phyloP scores from a whole-genome alignment of 2,888 invertebrate species.

The Noctua pronuba region DNA sequence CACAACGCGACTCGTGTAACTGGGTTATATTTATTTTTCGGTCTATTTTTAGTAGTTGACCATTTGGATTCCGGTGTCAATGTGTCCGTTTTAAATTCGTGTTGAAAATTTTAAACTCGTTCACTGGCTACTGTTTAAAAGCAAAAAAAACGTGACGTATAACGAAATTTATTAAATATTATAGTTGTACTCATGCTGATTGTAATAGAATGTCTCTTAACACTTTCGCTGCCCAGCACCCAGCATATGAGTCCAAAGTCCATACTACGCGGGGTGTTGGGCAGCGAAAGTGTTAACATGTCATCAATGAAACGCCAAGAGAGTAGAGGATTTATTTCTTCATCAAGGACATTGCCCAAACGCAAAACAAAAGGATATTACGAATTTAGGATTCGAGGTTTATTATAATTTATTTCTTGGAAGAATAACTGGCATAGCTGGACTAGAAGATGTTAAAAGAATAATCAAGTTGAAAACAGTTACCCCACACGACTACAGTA shows the following conservation, averaged over 20 bases:
- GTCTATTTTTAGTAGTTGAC: slow-evolving; percentile 62
- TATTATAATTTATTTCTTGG: neutral
- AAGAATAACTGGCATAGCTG: neutral
- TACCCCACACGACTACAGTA: neutral
- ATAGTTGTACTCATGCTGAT: neutral
- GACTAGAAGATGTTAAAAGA: neutral
- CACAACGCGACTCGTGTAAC: slow-evolving; percentile 48
- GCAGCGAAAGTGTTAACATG: too few relatives aligned
- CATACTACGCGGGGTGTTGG: too few relatives aligned
- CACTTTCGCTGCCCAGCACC: too few relatives aligned
- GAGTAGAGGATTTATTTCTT: neutral
- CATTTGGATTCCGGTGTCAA: slow-evolving; percentile 61
- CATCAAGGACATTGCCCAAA: too few relatives aligned
- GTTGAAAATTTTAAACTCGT: slow-evolving; percentile 54
- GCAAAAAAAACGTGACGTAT: slow-evolving; percentile 10
- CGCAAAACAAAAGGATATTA: neutral
- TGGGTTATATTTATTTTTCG: slow-evolving; percentile 67
- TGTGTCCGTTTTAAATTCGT: slow-evolving; percentile 56
- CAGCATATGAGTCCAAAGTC: too few relatives aligned
- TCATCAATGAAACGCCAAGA: neutral
- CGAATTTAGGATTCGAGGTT: neutral
- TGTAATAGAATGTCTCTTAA: neutral
- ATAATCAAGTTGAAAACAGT: neutral
- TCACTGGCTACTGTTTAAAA: slow-evolving; percentile 3
- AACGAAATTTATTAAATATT: neutral